Evolutionary conservation across 2,888 invertebrate genomes (phyloP), one percentile per base, ranked within the genome.

Genomic region (Chouioia cunea): DNA sequence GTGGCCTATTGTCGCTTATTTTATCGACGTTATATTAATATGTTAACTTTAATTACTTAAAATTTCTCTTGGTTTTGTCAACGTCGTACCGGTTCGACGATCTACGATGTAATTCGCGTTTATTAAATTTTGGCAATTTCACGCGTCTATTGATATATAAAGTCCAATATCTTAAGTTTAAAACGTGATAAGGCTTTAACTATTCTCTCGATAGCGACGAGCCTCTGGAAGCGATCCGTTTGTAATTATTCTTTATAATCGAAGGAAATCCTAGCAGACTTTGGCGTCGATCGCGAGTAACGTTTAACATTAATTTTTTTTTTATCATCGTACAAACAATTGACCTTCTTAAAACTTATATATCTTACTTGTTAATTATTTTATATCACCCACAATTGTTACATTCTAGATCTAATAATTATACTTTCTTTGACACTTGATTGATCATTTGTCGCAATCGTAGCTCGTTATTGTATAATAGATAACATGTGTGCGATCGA

Each of bases 171-270:
- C 47, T 58, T 14, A 44, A 60, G 48, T 27, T 62, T 58, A 53
- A 65, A 10, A 48, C 70, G 75, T 70, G 23, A 60, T 54, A 62
- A 53, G 62, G 46, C 56, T 72, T n/a, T n/a, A 44, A 36, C 70
- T 43, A 74, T 77, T 69, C 78, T 77, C 78, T 77, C 77, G 70
- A 75, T 74, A 78, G 74, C 74, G 74, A 73, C 73, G 60, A 72
- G 66, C 68, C 58, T 48, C 1, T 59, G 56, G 14, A 54, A 36
- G 16, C 44, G 62, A 62, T 62, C 62, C 48, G 2, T 69, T 56
- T 47, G 36, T 46, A 36, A n/a, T 48, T 20, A 22, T 54, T 46
- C 10, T 23, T 48, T 63, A 27, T n/a, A 27, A 4, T 27, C 6
- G 3, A 4, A 27, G 27, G 2, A 57, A 59, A 65, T 69, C 70